phyloP scores from a whole-genome alignment of 2,113 vertebrate genomes.

The Crypturellus undulatus region DNA sequence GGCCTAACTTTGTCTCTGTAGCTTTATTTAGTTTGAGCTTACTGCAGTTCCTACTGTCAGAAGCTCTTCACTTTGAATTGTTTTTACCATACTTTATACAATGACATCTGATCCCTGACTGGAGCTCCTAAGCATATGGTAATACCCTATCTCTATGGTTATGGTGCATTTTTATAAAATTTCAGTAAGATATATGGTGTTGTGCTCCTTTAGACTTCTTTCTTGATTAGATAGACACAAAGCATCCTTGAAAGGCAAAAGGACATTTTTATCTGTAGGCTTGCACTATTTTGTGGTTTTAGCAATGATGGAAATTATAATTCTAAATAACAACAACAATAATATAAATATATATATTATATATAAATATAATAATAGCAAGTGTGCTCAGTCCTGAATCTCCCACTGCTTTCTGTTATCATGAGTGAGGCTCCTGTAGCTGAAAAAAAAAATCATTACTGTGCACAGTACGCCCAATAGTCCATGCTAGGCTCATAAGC shows the following conservation, averaged over 20 bases:
- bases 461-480: neutral
- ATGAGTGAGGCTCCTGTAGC: neutral
- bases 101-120: neutral
- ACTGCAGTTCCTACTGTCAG: neutral
- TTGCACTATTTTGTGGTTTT: neutral
- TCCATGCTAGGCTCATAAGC: neutral
- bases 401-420: neutral
- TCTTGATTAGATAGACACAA: neutral
- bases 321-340: neutral
- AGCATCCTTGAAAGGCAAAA: neutral
- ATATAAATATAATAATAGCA: too few species aligned
- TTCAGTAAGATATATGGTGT: neutral
- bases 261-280: neutral
- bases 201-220: neutral
- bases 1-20: neutral
- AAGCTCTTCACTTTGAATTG: neutral
- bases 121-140: neutral
- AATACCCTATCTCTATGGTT: too few species aligned
- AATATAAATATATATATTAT: too few species aligned
- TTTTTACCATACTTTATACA: fast-evolving
- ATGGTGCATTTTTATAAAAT: neutral
- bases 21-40: neutral
- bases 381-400: neutral
- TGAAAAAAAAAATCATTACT: neutral
- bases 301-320: neutral